Percentiles rank a stretch among this genome's conserved stretches.
Evolutionary conservation across 2,888 invertebrate species (phyloP).

Genomic region (Mythimna pallens): DNA sequence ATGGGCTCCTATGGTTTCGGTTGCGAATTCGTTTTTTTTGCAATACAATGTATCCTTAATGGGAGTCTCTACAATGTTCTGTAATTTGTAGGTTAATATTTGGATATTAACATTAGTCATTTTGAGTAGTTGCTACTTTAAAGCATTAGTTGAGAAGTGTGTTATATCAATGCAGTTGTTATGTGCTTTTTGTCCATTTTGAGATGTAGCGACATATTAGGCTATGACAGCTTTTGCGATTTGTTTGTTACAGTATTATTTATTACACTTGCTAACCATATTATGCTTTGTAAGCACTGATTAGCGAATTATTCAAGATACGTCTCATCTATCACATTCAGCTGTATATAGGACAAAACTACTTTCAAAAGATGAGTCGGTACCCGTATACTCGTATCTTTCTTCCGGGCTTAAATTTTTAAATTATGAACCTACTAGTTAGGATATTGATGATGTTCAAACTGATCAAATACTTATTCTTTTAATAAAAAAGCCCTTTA

Average conservation of each 20-base stretch:
- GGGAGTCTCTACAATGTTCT: constrained; percentile 69
- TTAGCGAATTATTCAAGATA: no score
- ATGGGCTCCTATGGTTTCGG: constrained; percentile 78
- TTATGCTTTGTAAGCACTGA: no score
- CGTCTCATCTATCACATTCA: no score
- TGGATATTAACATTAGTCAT: constrained; percentile 57
- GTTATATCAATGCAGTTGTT: constrained; percentile 39
- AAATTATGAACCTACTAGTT: no score
- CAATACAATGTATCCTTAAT: constrained; percentile 67
- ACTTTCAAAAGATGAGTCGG: no score
- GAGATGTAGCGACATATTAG: not conserved
- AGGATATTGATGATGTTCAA: no score
- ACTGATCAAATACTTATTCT: no score
- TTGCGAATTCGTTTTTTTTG: constrained; percentile 79
- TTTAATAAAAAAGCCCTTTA: no score
- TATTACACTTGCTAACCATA: no score
- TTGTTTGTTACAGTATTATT: not conserved
- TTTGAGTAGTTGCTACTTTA: constrained; percentile 53
- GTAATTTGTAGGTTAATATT: constrained; percentile 69
- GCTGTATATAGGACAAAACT: no score
- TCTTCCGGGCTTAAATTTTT: no score
- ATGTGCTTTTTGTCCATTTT: not conserved
- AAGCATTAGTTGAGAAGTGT: constrained; percentile 34
- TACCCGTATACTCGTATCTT: no score
- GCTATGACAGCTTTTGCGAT: not conserved